Base-by-base conservation (phyloP, 92 coral and sea anemone genomes). In the Blastomussa wellsi region DNA sequence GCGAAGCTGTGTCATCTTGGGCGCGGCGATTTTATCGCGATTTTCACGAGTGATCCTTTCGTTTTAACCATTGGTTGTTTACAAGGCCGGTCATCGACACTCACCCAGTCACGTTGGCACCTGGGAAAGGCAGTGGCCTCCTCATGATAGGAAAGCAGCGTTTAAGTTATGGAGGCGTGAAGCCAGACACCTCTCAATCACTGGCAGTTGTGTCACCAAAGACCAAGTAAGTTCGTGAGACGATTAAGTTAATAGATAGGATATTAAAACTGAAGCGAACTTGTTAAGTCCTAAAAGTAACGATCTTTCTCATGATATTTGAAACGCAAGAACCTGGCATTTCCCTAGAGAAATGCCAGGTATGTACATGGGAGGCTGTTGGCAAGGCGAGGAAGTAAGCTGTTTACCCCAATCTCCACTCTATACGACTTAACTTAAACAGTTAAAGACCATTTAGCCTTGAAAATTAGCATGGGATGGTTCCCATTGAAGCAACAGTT, bases 21-120 rank as follows among this genome's bases (percentile, higher is more conserved):
- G 33, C 53, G 71, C 71, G 68, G 73, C 24, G 80, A 79, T 51
- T 86, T 79, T 62, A 31, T 86, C 44, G 84, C 80, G 71, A 42
- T 86, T 42, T 86, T 71, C 89, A 86, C 85, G 64, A 64, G 87
- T 15, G 79, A 73, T 53, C 87, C 87, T 72, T 83, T 72, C 52
- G 81, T 83, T 59, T 83, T 72, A 41, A 72, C 65, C 87, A 74
- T 73, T 72, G 81, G 87, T n/a, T 59, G 79, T 39, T 53, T n/a
- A 4, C 29, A 73, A 8, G 87, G 70, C 72, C 70, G 37, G n/a
- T n/a, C n/a, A 70, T 53, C 67, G 87, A 83, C 28, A 83, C 87
- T 26, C 48, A 83, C 48, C 87, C 87, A 38, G 79, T 83, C 70
- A 78, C 82, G 29, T 59, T 16, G 51, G 82, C 70, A 59, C 71